Evolutionary conservation across 1,140 invertebrate genomes (phyloP), one percentile per base, ranked within the genome.

Genomic region (Ptiloglossa arizonensis): DNA sequence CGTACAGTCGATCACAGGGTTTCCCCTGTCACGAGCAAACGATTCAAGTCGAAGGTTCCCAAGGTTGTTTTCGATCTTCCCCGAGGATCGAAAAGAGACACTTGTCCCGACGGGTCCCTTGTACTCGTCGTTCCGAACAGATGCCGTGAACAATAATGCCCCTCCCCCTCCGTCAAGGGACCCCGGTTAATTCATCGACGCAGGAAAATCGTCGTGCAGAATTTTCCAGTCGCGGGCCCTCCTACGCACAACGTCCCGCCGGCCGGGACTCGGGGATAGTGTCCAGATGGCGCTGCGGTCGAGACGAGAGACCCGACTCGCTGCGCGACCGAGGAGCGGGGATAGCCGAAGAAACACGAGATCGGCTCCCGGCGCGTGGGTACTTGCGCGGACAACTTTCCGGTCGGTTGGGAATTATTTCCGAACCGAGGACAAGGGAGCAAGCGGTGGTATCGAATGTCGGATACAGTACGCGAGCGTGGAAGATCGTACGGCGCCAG

Each of bases 381-480:
- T n/a, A n/a, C n/a, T n/a, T n/a, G n/a, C 29, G 9, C 2, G 67
- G 63, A 59, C 69, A 66, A 54, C 38, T 83, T n/a, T 83, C 69
- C 81, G 57, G 72, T 35, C 59, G 69, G 57, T 32, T 79, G 81
- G 22, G 59, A 74, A 70, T n/a, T n/a, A 73, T 80, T 50, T 15
- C 22, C 17, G 46, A 70, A 57, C n/a, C 24, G 5, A 48, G 8
- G 46, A 46, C 29, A 22, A 56, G 73, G 80, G 83, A n/a, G n/a
- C n/a, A n/a, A n/a, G n/a, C n/a, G n/a, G n/a, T n/a, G 81, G 71
- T 84, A 84, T 84, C 82, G 48, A 32, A 80, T 84, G 82, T 76
- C 82, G 77, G 82, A 46, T 50, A 57, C 59, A 63, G 76, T 76
- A 80, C 17, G 81, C 81, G 80, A 67, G 77, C 80, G 82, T 67